A percentile compares a stretch with the other conserved stretches of the same genome.
phyloP scores from a whole-genome alignment of 2,797 vertebrate genomes.

The Erithacus rubecula region DNA sequence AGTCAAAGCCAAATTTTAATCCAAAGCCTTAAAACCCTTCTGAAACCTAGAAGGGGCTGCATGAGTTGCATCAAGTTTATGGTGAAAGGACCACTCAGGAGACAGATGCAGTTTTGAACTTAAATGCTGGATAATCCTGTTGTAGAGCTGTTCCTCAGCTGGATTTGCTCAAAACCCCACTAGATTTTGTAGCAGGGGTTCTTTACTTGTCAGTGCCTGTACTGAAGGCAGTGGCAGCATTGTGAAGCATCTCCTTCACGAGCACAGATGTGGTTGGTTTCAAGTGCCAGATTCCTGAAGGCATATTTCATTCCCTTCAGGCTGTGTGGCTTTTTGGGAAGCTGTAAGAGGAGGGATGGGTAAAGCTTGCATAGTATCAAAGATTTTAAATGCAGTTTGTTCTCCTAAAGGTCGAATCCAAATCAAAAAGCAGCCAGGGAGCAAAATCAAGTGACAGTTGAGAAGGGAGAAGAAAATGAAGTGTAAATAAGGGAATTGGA shows the following conservation, averaged over 20 bases:
- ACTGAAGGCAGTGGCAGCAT: background rate
- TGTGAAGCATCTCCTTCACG: background rate
- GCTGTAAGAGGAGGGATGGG: background rate
- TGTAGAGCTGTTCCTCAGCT: background rate
- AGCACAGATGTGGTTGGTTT: background rate
- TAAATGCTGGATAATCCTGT: background rate
- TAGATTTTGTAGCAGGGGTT: background rate
- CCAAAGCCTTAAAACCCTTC: background rate
- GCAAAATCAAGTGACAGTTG: background rate
- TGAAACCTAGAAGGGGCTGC: background rate
- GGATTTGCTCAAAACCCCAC: background rate
- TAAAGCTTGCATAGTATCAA: background rate
- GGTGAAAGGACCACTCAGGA: background rate
- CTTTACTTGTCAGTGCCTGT: background rate
- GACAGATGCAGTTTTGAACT: background rate
- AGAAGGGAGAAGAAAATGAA: background rate
- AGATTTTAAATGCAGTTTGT: background rate
- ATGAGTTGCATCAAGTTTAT: background rate
- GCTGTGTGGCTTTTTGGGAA: background rate
- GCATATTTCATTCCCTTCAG: background rate
- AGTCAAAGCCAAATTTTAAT: background rate
- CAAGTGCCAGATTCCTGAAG: background rate
- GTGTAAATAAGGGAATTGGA: background rate
- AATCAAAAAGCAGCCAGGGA: background rate
- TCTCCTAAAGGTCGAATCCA: background rate